Base-by-base conservation (phyloP, 2,888 invertebrate species). In the Metopia argyrocephala region DNA sequence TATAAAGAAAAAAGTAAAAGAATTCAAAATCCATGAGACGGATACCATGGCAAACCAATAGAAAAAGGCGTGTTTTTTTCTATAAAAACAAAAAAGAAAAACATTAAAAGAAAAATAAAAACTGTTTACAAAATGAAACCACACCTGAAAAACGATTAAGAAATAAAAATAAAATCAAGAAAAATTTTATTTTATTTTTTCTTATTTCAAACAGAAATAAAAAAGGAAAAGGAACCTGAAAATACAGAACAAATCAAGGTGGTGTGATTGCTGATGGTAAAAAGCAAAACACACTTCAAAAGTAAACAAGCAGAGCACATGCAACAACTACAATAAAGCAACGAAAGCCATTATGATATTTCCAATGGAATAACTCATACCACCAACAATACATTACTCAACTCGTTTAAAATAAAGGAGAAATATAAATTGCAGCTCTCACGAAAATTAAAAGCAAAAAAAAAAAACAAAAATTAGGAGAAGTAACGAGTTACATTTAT, bases 71-170 rank as follows among this genome's bases (percentile, higher is more conserved):
- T 76, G 81, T 71, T 69, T 74, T 45, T 12, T 27, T n/a, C 6
- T 12, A 71, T 46, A 65, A 31, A 28, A 66, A 38, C n/a, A 12
- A 56, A 25, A 1, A 21, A 5, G 12, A 21, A 74, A 62, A 27
- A 73, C 38, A 38, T 12, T 38, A 15, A 38, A 38, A 57, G 28
- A 9, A 27, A 71, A 54, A 74, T 62, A 27, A 73, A 38, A 38
- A 38, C 66, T 62, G 27, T 69, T 74, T 70, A 82, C 79, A 76
- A 82, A 82, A 79, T 82, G 76, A 79, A 82, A 79, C 82, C 82
- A 79, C 82, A 79, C 82, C 82, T 79, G 76, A 64, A n/a, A n/a
- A n/a, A 57, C 38, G 28, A 45, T 50, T 9, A 59, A 18, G 27
- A 23, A 59, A 27, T 7, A 27, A 12, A 38, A 38, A 38, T 12